Evolutionary conservation across 2,113 vertebrate species (phyloP).

Genomic region (Microcebus ravelobensis): DNA sequence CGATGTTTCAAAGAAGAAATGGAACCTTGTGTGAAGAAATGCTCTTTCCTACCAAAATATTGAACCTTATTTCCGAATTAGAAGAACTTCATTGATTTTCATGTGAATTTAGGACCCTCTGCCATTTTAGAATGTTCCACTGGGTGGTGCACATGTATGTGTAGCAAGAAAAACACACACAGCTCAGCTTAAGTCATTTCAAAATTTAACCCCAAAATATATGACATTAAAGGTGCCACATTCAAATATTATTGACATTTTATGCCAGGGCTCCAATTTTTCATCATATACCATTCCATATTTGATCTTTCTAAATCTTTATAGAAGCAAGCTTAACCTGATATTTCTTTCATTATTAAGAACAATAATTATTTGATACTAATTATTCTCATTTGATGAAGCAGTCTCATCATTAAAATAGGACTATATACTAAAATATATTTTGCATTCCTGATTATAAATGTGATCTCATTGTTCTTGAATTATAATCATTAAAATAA

Average conservation of each 20-base stretch:
- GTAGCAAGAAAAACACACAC: neutral
- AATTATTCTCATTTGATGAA: slow-evolving; percentile 50
- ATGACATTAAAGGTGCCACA: neutral
- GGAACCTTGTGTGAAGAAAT: neutral
- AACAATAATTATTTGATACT: slow-evolving; percentile 36
- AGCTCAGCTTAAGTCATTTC: neutral
- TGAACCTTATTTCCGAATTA: slow-evolving; percentile 31
- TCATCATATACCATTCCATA: neutral
- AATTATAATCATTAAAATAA: slow-evolving; percentile 49
- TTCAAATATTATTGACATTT: neutral
- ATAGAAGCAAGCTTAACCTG: neutral
- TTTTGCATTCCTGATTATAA: slow-evolving; percentile 37
- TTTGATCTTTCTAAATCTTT: slow-evolving; percentile 11
- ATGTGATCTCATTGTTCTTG: neutral
- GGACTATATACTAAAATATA: neutral
- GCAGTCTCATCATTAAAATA: slow-evolving; percentile 21
- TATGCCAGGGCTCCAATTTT: neutral
- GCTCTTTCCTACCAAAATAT: neutral
- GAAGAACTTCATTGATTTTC: neutral
- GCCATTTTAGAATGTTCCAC: slow-evolving; percentile 41
- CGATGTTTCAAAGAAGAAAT: neutral
- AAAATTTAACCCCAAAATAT: neutral
- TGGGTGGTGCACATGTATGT: slow-evolving; percentile 35
- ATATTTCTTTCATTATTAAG: neutral
- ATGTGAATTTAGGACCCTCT: neutral